These are phyloP conservation scores for Coenonympha arcania DNA, from an alignment of 2,888 invertebrate genomes.

Conservation along the genomic window DNA sequence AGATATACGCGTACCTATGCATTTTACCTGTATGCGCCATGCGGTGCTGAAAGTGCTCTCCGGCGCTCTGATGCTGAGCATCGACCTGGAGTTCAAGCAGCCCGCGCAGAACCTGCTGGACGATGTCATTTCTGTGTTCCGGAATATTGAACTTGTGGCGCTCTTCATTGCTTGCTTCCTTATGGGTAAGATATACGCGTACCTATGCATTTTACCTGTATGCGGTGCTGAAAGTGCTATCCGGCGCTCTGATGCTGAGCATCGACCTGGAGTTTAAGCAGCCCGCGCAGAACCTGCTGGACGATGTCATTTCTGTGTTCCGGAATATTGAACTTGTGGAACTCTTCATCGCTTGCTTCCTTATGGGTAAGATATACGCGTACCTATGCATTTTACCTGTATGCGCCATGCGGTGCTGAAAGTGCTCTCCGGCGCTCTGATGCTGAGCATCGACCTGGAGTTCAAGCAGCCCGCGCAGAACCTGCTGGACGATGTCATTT, in stretches of 20 bases:
- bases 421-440: constrained; percentile 77
- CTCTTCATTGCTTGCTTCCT: constrained; percentile 82
- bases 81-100: constrained; percentile 83
- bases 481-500: constrained; percentile 79
- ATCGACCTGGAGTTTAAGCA: constrained; percentile 84
- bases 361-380: constrained; percentile 79
- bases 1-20: constrained; percentile 43
- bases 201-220: constrained; percentile 77
- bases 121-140: constrained; percentile 79
- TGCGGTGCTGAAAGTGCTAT: constrained; percentile 78
- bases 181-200: constrained; percentile 77
- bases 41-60: constrained; percentile 79
- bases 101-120: constrained; percentile 80
- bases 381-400: constrained; percentile 69
- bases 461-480: constrained; percentile 83
- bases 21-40: constrained; percentile 85
- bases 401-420: constrained; percentile 81
- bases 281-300: constrained; percentile 79
- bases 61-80: constrained; percentile 79
- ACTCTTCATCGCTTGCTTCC: constrained; percentile 80
- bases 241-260: constrained; percentile 78
- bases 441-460: constrained; percentile 82
- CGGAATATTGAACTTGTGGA: constrained; percentile 81
- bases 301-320: constrained; percentile 79
- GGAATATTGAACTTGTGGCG: constrained; percentile 80